These are phyloP conservation scores for Podarcis muralis DNA, from an alignment of 2,113 vertebrate species.

Conservation along the genomic window DNA sequence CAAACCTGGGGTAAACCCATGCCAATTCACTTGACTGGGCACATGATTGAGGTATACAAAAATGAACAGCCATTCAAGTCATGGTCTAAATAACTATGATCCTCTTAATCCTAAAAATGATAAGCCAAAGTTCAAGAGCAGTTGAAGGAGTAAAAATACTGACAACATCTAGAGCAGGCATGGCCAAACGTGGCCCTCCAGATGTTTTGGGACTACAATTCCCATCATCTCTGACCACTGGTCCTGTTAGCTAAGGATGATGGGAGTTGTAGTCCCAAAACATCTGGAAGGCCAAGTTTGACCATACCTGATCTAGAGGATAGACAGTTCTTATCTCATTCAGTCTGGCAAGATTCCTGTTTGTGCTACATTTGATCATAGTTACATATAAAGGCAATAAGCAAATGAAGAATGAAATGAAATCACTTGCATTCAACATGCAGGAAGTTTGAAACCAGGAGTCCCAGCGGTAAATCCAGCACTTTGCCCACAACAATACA, in stretches of 20 bases:
- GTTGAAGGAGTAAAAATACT: neutral
- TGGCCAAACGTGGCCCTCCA: too few species aligned
- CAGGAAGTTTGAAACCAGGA: neutral
- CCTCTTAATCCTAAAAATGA: slow-evolving; percentile 2
- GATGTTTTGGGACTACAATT: too few species aligned
- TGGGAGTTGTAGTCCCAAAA: too few species aligned
- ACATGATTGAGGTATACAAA: neutral
- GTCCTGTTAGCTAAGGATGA: too few species aligned
- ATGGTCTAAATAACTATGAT: neutral
- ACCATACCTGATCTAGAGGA: too few species aligned
- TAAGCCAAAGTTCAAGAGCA: neutral
- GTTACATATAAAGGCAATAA: too few species aligned
- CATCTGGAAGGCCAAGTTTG: too few species aligned
- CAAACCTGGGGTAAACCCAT: neutral
- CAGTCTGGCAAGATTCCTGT: neutral
- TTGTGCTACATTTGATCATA: neutral
- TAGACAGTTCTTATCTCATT: neutral
- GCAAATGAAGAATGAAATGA: too few species aligned
- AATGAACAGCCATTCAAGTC: neutral
- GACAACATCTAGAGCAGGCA: neutral
- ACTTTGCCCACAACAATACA: neutral
- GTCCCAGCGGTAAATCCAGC: neutral
- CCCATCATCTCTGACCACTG: too few species aligned
- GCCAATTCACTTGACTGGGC: neutral
- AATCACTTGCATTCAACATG: neutral